Evolutionary conservation across 2,113 vertebrate species (phyloP).

Genomic region (Tupaia chinensis): DNA sequence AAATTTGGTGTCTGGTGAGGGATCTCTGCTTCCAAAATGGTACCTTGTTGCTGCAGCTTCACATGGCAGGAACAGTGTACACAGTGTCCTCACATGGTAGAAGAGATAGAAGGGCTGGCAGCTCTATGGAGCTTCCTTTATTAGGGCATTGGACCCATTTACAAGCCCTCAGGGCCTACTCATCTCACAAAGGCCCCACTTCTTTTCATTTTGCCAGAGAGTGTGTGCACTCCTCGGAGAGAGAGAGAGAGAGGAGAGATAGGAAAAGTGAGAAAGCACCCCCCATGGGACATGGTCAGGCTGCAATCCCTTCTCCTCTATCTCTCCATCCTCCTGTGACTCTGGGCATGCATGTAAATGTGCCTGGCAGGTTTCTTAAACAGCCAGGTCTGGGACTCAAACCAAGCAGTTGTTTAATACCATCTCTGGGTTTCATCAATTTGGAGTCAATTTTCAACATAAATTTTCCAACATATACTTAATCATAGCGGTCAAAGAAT

Average conservation of each 20-base stretch:
- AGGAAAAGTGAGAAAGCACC: too few relatives aligned
- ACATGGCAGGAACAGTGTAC: not conserved
- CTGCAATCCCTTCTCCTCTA: too few relatives aligned
- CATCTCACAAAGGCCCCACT: not conserved
- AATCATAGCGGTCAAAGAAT: not conserved
- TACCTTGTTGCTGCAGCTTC: not conserved
- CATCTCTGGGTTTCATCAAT: not conserved
- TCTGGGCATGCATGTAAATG: too few relatives aligned
- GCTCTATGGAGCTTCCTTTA: not conserved
- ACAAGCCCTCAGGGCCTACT: not conserved
- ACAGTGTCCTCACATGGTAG: not conserved
- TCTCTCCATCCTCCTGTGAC: too few relatives aligned
- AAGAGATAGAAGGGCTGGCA: not conserved
- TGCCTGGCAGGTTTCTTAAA: too few relatives aligned
- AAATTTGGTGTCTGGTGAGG: not conserved
- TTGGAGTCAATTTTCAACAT: not conserved
- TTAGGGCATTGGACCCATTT: not conserved
- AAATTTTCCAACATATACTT: not conserved
- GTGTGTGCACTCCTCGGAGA: too few relatives aligned
- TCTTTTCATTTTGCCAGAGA: too few relatives aligned
- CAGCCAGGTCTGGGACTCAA: too few relatives aligned
- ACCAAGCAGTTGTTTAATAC: too few relatives aligned
- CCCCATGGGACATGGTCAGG: too few relatives aligned
- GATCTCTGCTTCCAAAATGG: not conserved
- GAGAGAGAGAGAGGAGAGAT: too few relatives aligned